phyloP scores from a whole-genome alignment of 2,888 invertebrate species.

The Andrena camellia region DNA sequence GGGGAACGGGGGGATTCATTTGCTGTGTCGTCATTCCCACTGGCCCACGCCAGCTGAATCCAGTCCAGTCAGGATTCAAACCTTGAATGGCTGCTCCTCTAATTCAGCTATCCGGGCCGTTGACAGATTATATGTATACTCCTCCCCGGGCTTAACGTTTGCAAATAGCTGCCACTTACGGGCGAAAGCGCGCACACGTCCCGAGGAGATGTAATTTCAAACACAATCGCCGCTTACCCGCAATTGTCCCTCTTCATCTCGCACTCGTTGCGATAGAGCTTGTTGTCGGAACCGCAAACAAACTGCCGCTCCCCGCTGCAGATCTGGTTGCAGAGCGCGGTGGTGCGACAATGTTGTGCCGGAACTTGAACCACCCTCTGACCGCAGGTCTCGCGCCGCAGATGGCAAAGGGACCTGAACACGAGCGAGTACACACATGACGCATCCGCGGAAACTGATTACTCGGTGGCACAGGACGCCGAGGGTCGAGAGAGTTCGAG shows the following conservation, averaged over 20 bases:
- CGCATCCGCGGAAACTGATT: neutral
- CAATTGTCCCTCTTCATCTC: conserved; percentile 96
- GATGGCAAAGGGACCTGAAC: conserved; percentile 92
- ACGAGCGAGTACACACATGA: conserved; percentile 26
- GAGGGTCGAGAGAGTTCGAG: conserved; percentile 4
- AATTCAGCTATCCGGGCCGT: neutral
- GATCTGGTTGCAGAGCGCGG: conserved; percentile 92
- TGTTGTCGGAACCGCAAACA: conserved; percentile 95
- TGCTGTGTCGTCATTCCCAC: too few relatives aligned
- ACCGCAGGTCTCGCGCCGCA: conserved; percentile 93
- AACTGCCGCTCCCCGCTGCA: conserved; percentile 91
- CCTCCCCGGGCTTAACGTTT: neutral
- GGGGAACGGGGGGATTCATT: neutral
- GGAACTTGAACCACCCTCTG: conserved; percentile 94
- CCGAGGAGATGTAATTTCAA: conserved; percentile 12
- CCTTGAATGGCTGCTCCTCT: neutral
- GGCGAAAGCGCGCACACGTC: neutral
- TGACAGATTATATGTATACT: neutral
- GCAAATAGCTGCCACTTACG: neutral
- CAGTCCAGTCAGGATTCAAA: neutral
- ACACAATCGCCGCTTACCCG: conserved; percentile 87
- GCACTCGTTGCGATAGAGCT: conserved; percentile 95
- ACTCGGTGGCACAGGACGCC: neutral
- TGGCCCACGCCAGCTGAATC: too few relatives aligned
- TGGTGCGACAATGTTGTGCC: conserved; percentile 93